A percentile compares a stretch with the other conserved stretches of the same genome.
These are phyloP conservation scores for Euzophera pinguis DNA, from an alignment of 2,888 invertebrate species.

Conservation along the genomic window DNA sequence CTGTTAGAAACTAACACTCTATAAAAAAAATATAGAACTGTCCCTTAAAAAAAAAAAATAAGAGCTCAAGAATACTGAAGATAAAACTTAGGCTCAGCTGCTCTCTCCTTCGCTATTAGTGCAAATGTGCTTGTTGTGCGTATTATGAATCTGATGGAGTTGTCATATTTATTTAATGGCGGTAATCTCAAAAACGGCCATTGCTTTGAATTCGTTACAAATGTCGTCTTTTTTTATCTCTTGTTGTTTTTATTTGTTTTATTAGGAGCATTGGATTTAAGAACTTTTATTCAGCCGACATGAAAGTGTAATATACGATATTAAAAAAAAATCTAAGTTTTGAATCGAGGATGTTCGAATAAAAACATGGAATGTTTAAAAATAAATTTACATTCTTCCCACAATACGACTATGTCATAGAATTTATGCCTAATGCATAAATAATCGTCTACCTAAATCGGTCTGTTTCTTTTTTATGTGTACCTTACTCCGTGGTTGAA, in stretches of 20 bases:
- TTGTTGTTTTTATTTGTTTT: not conserved
- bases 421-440: no score
- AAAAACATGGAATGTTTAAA: no score
- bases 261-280: no score
- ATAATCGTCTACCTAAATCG: no score
- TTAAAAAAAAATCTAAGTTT: no score
- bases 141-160: slow-evolving; percentile 2
- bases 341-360: not conserved
- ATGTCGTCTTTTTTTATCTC: not conserved
- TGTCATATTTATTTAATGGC: slow-evolving; percentile 6
- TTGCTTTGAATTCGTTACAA: not conserved
- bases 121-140: slow-evolving; percentile 12
- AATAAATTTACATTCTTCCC: no score
- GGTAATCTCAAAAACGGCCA: not conserved
- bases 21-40: not conserved
- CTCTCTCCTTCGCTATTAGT: slow-evolving; percentile 7
- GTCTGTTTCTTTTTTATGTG: no score
- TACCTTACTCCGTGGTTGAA: no score
- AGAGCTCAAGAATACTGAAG: not conserved
- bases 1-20: no score
- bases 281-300: no score
- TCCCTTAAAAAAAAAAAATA: not conserved
- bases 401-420: no score
- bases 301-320: no score
- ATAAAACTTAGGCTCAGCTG: slow-evolving; percentile 6